Percentiles rank a stretch among this genome's conserved stretches.
phyloP scores from a whole-genome alignment of 2,797 vertebrate species.

The Discoglossus pictus region DNA sequence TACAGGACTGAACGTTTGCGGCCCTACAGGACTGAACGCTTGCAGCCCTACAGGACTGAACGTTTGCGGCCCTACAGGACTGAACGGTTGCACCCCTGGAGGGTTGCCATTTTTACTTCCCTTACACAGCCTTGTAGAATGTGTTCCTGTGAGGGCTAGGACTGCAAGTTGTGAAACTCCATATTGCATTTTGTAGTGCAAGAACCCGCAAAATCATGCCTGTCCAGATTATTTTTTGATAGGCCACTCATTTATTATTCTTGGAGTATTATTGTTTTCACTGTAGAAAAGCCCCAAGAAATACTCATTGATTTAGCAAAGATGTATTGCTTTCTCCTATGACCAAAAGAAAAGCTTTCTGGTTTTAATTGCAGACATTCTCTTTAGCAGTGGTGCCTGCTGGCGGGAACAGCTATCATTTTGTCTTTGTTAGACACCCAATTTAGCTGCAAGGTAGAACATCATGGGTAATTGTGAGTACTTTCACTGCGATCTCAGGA shows the following conservation, averaged over 20 bases:
- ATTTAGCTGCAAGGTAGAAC: constrained; percentile 48
- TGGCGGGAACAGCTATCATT: constrained; percentile 41
- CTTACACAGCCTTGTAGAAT: too few species aligned
- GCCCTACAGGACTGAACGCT: too few species aligned
- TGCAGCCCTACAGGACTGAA: too few species aligned
- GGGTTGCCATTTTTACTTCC: too few species aligned
- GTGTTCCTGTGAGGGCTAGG: too few species aligned
- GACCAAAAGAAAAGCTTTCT: constrained; percentile 47
- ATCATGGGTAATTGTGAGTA: constrained; percentile 47
- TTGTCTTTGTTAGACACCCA: constrained; percentile 46
- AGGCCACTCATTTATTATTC: not conserved
- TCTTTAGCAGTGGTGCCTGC: constrained; percentile 43
- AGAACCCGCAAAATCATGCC: too few species aligned
- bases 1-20: too few species aligned
- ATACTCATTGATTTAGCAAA: constrained; percentile 49
- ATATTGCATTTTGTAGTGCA: too few species aligned
- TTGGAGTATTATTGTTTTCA: constrained; percentile 38
- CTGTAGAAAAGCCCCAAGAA: constrained; percentile 39
- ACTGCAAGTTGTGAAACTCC: not conserved
- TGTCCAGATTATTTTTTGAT: constrained; percentile 1
- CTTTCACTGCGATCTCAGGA: constrained; percentile 42
- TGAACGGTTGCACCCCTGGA: too few species aligned
- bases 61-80: too few species aligned
- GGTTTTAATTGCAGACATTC: constrained; percentile 47
- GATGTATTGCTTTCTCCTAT: constrained; percentile 49